phyloP scores from a whole-genome alignment of 2,797 vertebrate species.

The Helarctos malayanus region DNA sequence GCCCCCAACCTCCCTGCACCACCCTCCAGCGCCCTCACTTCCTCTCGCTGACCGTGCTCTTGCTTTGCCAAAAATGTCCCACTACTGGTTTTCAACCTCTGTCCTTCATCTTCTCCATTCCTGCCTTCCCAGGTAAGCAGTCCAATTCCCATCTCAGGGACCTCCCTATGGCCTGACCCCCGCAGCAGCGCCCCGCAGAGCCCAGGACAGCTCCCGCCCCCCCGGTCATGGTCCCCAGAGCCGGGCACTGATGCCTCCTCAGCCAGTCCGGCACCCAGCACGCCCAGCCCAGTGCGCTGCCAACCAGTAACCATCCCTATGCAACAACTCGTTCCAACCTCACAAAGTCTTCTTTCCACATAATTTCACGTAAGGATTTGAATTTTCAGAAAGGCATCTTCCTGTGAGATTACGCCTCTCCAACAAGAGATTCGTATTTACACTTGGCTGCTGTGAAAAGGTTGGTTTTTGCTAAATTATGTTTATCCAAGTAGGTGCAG shows the following conservation, averaged over 20 bases:
- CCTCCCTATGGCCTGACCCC: fast-evolving
- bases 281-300: too few species aligned
- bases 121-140: neutral
- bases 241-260: fast-evolving
- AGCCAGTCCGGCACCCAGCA: too few species aligned
- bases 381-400: neutral
- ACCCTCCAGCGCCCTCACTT: fast-evolving
- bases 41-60: neutral
- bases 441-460: neutral
- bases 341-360: neutral
- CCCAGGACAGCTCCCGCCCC: neutral
- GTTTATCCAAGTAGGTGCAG: neutral
- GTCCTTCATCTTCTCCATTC: neutral
- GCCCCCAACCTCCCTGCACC: neutral
- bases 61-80: neutral
- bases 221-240: fast-evolving
- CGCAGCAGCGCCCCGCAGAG: too few species aligned
- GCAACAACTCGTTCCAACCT: neutral
- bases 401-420: neutral
- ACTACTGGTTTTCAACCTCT: fast-evolving
- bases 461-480: neutral
- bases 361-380: neutral
- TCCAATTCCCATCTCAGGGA: too few species aligned
- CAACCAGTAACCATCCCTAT: too few species aligned
- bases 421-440: neutral